Conservation (phyloP, 2,888 invertebrate genomes). For the Microdon myrmicae region DNA sequence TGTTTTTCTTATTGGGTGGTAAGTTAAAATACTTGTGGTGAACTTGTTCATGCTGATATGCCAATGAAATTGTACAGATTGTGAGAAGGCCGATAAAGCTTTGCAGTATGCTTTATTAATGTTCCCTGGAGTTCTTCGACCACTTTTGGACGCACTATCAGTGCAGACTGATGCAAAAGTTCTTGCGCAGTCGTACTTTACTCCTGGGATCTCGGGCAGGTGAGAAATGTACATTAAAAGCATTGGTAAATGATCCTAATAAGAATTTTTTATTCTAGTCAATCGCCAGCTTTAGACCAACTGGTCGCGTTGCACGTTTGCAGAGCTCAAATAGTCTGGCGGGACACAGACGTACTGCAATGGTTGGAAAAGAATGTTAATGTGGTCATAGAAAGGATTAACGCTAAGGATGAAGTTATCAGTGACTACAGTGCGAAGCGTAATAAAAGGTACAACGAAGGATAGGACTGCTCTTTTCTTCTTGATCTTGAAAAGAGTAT, state of each 20-base stretch:
- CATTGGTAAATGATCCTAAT: conserved; percentile 3
- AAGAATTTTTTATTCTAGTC: conserved; percentile 60
- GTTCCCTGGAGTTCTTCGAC: conserved; percentile 81
- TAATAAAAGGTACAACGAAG: conserved; percentile 61
- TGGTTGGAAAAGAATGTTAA: conserved; percentile 83
- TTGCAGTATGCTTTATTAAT: conserved; percentile 82
- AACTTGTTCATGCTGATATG: neutral
- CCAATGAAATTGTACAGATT: conserved; percentile 59
- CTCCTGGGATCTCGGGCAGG: conserved; percentile 60
- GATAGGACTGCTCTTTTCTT: conserved; percentile 3
- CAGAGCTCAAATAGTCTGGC: conserved; percentile 82
- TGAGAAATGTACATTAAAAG: conserved; percentile 43
- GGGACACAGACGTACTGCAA: conserved; percentile 75
- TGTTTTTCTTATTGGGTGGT: conserved; percentile 71
- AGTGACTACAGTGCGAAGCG: conserved; percentile 74
- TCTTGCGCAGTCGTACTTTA: conserved; percentile 68
- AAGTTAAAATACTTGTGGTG: conserved; percentile 26
- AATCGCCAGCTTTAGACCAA: conserved; percentile 75
- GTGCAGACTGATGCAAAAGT: conserved; percentile 77
- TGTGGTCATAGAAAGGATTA: conserved; percentile 73
- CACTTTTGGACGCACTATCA: conserved; percentile 80
- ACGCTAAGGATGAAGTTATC: conserved; percentile 71
- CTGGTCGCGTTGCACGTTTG: conserved; percentile 79
- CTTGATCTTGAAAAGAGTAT: neutral
- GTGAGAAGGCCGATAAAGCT: conserved; percentile 70